Conservation (phyloP, 2,113 vertebrate genomes). For the Thunnus thynnus region DNA sequence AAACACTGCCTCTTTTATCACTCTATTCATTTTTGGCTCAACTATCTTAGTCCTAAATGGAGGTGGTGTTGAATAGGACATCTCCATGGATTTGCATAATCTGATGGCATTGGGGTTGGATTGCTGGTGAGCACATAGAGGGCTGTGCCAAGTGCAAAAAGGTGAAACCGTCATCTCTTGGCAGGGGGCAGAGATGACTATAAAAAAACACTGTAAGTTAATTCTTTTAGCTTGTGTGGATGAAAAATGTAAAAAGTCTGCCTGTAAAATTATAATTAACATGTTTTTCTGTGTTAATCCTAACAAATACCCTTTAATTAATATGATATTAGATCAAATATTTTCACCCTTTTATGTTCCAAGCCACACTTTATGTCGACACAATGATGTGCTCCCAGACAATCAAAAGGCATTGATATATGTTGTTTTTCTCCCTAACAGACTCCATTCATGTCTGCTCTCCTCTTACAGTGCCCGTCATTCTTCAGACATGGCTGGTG, state of each 20-base stretch:
- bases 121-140: constrained; percentile 70
- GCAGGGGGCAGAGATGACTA: constrained; percentile 61
- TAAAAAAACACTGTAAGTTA: constrained; percentile 48
- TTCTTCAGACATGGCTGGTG: constrained; percentile 80
- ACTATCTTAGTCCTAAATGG: constrained; percentile 78
- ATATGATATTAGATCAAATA: neutral
- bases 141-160: constrained; percentile 83
- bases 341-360: neutral
- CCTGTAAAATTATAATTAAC: neutral
- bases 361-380: neutral
- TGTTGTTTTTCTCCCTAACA: constrained; percentile 54
- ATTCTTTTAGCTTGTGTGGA: neutral
- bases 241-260: neutral
- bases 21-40: constrained; percentile 80
- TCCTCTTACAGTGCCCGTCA: constrained; percentile 79
- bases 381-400: constrained; percentile 47
- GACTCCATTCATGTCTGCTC: constrained; percentile 80
- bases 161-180: constrained; percentile 79
- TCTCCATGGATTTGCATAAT: constrained; percentile 88
- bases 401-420: constrained; percentile 60
- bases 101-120: constrained; percentile 78
- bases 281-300: neutral
- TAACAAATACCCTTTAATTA: neutral
- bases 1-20: constrained; percentile 77
- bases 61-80: constrained; percentile 79